phyloP scores from a whole-genome alignment of 2,113 vertebrate species.

The Amblyornis subalaris region DNA sequence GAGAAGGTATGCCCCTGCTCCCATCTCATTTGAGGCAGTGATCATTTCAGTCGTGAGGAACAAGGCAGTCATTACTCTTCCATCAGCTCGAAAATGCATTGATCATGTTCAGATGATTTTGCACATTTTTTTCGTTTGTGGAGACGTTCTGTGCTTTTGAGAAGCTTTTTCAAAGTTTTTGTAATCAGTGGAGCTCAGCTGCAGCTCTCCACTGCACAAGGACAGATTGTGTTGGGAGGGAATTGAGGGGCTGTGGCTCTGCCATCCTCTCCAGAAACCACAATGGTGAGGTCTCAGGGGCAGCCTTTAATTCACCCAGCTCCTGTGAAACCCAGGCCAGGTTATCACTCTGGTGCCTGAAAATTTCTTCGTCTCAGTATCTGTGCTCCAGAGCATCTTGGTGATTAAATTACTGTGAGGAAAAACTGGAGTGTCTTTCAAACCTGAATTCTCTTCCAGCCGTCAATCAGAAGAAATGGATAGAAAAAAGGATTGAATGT shows the following conservation, averaged over 20 bases:
- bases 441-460: not conserved
- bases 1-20: not conserved
- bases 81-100: not conserved
- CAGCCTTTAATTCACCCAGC: not conserved
- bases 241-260: not conserved
- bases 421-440: not conserved
- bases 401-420: not conserved
- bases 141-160: not conserved
- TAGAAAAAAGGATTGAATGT: not conserved
- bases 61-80: not conserved
- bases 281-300: fast-evolving
- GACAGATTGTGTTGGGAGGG: not conserved
- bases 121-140: not conserved
- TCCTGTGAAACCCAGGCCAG: not conserved
- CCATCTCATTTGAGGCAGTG: not conserved
- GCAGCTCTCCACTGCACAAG: not conserved
- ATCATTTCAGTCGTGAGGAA: not conserved
- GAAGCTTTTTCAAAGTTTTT: not conserved
- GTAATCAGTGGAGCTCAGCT: not conserved
- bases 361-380: not conserved
- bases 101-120: not conserved
- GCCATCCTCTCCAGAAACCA: not conserved
- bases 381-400: not conserved
- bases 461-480: not conserved
- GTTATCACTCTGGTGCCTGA: not conserved